Evolutionary conservation across 2,113 vertebrate genomes (phyloP).

Genomic region (Polypterus bichir): DNA sequence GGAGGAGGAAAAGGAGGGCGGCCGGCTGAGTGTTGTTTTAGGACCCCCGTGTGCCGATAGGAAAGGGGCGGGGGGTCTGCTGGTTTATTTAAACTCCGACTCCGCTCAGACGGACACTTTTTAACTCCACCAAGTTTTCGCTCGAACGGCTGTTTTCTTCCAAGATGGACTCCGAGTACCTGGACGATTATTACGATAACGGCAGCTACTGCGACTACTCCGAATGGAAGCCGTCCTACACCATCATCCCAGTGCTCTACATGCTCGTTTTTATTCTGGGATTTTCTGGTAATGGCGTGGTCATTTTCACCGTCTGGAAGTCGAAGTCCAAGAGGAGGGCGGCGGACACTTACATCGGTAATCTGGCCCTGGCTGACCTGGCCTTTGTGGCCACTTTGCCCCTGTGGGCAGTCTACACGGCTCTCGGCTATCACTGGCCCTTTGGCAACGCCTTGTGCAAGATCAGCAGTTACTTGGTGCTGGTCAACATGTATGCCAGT

Average conservation of each 20-base stretch:
- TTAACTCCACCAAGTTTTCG: too few species aligned
- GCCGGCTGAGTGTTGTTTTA: too few species aligned
- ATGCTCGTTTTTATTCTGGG: slow-evolving; percentile 75
- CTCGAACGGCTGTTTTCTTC: too few species aligned
- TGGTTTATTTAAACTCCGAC: too few species aligned
- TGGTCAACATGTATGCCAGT: slow-evolving; percentile 74
- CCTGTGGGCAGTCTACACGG: slow-evolving; percentile 72
- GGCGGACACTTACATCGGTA: slow-evolving; percentile 67
- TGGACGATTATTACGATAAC: slow-evolving; percentile 49
- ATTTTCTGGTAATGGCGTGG: slow-evolving; percentile 65
- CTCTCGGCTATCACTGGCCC: slow-evolving; percentile 73
- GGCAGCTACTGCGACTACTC: slow-evolving; percentile 52
- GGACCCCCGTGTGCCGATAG: too few species aligned
- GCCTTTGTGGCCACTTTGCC: slow-evolving; percentile 68
- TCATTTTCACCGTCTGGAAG: slow-evolving; percentile 70
- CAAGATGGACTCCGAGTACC: slow-evolving; percentile 6
- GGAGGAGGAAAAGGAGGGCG: too few species aligned
- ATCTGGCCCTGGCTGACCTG: slow-evolving; percentile 69
- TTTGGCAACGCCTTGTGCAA: slow-evolving; percentile 70
- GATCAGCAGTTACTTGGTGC: slow-evolving; percentile 67
- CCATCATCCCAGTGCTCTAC: slow-evolving; percentile 68
- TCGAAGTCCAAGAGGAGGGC: slow-evolving; percentile 60
- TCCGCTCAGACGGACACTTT: too few species aligned
- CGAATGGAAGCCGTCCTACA: slow-evolving; percentile 66
- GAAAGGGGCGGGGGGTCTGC: too few species aligned